phyloP scores from a whole-genome alignment of 2,797 vertebrate genomes.

The Limosa lapponica region DNA sequence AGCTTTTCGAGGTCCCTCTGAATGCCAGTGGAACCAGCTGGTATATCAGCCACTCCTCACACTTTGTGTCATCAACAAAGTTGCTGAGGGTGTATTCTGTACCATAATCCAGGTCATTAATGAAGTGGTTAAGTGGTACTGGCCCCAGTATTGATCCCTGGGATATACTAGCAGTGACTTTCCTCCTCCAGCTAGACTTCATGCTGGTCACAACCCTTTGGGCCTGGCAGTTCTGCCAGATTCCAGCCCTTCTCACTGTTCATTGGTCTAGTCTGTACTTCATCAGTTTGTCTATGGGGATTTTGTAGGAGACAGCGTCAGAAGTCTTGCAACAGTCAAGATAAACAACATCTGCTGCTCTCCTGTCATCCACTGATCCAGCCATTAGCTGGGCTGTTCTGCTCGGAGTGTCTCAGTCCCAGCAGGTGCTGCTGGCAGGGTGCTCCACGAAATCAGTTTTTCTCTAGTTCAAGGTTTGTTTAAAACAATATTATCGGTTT shows the following conservation, averaged over 20 bases:
- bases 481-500: neutral
- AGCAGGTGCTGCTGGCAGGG: neutral
- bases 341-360: slow-evolving; percentile 15
- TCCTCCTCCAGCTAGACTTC: neutral
- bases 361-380: neutral
- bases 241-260: neutral
- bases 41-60: neutral
- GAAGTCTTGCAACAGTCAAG: neutral
- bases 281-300: neutral
- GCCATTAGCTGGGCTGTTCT: neutral
- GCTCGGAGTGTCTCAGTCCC: neutral
- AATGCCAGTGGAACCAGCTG: neutral
- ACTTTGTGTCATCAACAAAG: neutral
- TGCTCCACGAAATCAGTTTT: neutral
- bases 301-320: neutral
- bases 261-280: neutral
- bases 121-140: neutral
- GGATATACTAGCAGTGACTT: neutral
- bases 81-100: neutral
- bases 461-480: neutral
- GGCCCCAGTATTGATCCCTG: neutral
- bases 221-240: neutral
- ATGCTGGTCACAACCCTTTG: neutral
- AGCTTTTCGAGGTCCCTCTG: neutral
- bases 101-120: neutral